Base-by-base conservation (phyloP, 2,113 vertebrate species). In the Cephalopterus ornatus region DNA sequence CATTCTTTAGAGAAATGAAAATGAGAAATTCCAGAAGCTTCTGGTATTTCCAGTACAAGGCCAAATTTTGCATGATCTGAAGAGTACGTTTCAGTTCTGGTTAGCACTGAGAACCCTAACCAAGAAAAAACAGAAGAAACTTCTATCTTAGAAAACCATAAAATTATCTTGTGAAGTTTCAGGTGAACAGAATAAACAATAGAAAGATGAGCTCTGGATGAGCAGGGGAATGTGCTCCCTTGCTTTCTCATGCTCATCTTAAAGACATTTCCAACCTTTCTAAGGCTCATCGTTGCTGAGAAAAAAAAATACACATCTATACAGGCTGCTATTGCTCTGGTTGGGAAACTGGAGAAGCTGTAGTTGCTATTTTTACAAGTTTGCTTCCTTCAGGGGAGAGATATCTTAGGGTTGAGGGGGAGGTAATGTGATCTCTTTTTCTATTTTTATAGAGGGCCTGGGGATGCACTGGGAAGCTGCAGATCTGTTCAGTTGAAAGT, bases 371-470 rank as follows among this genome's bases (percentile, higher is more conserved):
- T 97, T 97, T 96, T 96, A 77, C 78, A 93, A 92, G 71, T 97
- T 96, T 71, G 75, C 88, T 93, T 97, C 97, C 94, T 97, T 96
- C 78, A 68, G 76, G 75, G 94, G 46, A 93, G 71, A 96, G 87
- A 77, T 95, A 95, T 93, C 94, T 88, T 86, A 95, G 75, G 85
- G 77, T 66, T 83, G 94, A 95, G 88, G 82, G 83, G 89, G 91
- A 94, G 91, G 96, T 92, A 97, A 96, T 39, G 71, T 62, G 95
- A 97, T 95, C 92, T 92, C 90, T 96, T 93, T 95, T 96, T 96
- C 94, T 97, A 96, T 95, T 96, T 96, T 97, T 96, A 77, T 96
- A 95, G 95, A 94, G 89, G 89, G 93, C 95, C 93, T 95, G 81
- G 92, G 95, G 97, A 97, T 96, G 95, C 94, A 92, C 86, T 1